These are phyloP conservation scores for Pachyuromys duprasi DNA, from an alignment of 2,797 vertebrate genomes.

Conservation along the genomic window DNA sequence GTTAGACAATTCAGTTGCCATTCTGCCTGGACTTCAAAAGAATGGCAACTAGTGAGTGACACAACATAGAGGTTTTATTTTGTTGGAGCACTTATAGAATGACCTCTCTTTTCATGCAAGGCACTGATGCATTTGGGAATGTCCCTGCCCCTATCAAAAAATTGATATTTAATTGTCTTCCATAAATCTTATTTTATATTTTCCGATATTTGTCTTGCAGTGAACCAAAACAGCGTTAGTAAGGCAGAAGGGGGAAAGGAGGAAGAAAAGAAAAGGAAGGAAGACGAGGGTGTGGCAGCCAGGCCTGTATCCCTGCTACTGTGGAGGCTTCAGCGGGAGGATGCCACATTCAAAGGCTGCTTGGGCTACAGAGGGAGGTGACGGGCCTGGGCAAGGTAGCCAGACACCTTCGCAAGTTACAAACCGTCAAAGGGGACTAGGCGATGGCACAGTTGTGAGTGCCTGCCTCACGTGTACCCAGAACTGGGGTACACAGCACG, in stretches of 20 bases:
- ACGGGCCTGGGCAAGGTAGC: background rate
- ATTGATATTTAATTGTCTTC: background rate
- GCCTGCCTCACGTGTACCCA: background rate
- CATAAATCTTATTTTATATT: slow-evolving; percentile 8
- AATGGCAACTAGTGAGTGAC: background rate
- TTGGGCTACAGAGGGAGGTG: background rate
- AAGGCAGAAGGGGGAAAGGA: background rate
- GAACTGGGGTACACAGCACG: background rate
- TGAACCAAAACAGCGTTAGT: slow-evolving; percentile 4
- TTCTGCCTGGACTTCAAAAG: background rate
- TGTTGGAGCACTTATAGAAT: background rate
- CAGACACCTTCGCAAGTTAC: background rate
- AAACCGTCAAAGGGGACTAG: background rate
- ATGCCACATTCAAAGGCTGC: background rate
- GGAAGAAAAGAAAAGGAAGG: background rate
- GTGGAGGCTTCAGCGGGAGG: background rate
- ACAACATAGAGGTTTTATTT: background rate
- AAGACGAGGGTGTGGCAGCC: background rate
- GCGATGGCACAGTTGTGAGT: background rate
- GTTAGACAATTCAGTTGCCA: slow-evolving; percentile 4
- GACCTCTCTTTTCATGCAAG: background rate
- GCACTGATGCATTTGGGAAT: background rate
- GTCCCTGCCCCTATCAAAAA: background rate
- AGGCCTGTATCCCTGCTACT: background rate
- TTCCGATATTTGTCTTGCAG: slow-evolving; percentile 48